Percentiles rank a stretch among this genome's conserved stretches.
These are phyloP conservation scores for Biston betularia DNA, from an alignment of 2,888 invertebrate species.

Conservation along the genomic window DNA sequence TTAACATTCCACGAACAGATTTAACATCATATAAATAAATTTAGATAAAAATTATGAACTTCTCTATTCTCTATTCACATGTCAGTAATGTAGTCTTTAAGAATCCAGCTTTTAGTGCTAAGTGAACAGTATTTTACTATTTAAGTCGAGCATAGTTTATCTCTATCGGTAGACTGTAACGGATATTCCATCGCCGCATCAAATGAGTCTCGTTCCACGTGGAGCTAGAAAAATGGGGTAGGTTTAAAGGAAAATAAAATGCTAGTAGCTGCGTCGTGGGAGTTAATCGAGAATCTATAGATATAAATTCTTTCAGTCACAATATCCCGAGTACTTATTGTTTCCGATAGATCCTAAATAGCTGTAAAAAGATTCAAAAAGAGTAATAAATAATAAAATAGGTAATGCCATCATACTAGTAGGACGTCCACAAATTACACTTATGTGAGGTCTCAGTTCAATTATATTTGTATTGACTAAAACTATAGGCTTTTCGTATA, in stretches of 20 bases:
- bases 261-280: constrained; percentile 8
- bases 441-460: too few species aligned
- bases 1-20: too few species aligned
- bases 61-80: background rate
- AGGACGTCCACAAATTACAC: too few species aligned
- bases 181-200: constrained; percentile 29
- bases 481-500: too few species aligned
- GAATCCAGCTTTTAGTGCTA: constrained; percentile 43
- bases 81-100: background rate
- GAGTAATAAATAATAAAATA: too few species aligned
- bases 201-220: constrained; percentile 33
- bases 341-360: background rate
- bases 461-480: too few species aligned
- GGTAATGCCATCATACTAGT: too few species aligned
- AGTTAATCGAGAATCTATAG: constrained; percentile 33
- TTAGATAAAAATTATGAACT: too few species aligned
- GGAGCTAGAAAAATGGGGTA: constrained; percentile 34
- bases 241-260: constrained; percentile 32
- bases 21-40: too few species aligned
- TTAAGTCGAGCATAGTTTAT: constrained; percentile 28
- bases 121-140: constrained; percentile 30
- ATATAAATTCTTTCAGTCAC: constrained; percentile 2
- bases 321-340: background rate
- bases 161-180: constrained; percentile 26
- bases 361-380: too few species aligned